Evolutionary conservation across 2,888 invertebrate genomes (phyloP).

Genomic region (Morpho achilles): DNA sequence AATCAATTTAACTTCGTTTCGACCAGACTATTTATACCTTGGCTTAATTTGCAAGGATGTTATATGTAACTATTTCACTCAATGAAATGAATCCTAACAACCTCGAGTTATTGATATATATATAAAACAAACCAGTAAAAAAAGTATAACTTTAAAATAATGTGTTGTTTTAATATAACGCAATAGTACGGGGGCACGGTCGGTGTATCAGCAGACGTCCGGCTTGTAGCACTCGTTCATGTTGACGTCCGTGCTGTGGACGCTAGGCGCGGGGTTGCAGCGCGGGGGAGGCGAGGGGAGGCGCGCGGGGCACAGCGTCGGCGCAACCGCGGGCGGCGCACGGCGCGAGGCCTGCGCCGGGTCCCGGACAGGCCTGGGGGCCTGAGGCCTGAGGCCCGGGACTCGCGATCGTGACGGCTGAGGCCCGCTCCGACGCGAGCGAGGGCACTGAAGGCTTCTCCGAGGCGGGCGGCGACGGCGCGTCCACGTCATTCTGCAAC

Average conservation of each 20-base stretch:
- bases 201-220: slow-evolving; percentile 1
- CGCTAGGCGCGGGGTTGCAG: slow-evolving; percentile 40
- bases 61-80: too few relatives aligned
- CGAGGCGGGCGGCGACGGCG: slow-evolving; percentile 67
- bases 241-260: slow-evolving; percentile 37
- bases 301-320: slow-evolving; percentile 26
- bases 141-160: too few relatives aligned
- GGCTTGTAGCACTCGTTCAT: slow-evolving; percentile 34
- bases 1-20: too few relatives aligned
- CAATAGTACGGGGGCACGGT: neutral
- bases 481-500: slow-evolving; percentile 78
- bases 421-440: slow-evolving; percentile 43
- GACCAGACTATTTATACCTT: too few relatives aligned
- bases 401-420: slow-evolving; percentile 25
- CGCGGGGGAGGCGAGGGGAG: slow-evolving; percentile 26
- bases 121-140: too few relatives aligned
- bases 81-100: too few relatives aligned
- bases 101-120: too few relatives aligned
- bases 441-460: slow-evolving; percentile 52
- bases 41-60: too few relatives aligned
- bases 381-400: slow-evolving; percentile 30
- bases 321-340: slow-evolving; percentile 22
- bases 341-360: slow-evolving; percentile 27
- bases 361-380: slow-evolving; percentile 37
- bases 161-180: too few relatives aligned